Evolutionary conservation across 2,888 invertebrate species (phyloP).

Genomic region (Drosophila quasianomalipes): DNA sequence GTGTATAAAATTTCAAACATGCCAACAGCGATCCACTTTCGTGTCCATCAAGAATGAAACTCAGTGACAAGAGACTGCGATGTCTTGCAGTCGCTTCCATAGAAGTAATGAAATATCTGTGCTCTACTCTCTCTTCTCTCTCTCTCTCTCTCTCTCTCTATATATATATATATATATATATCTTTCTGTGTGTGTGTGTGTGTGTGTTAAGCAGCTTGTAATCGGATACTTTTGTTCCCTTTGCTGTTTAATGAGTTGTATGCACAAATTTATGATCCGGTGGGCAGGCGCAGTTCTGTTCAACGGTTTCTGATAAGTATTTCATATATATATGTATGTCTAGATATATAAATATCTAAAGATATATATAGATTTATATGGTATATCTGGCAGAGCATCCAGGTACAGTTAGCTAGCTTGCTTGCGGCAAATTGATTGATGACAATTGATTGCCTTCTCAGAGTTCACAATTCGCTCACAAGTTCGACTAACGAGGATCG

Average conservation of each 20-base stretch:
- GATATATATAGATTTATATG: constrained; percentile 10
- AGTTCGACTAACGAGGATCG: constrained; percentile 67
- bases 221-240: constrained; percentile 80
- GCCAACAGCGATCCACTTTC: constrained; percentile 77
- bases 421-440: constrained; percentile 61
- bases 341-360: not conserved
- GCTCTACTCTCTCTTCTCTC: constrained; percentile 3
- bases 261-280: constrained; percentile 83
- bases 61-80: constrained; percentile 15
- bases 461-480: constrained; percentile 50
- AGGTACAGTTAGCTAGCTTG: constrained; percentile 49
- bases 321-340: constrained; percentile 1
- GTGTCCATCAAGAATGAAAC: constrained; percentile 73
- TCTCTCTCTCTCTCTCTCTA: constrained; percentile 8
- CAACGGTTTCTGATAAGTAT: constrained; percentile 51
- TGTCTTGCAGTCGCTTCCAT: constrained; percentile 49
- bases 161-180: too few relatives aligned
- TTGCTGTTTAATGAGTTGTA: constrained; percentile 81
- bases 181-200: not conserved
- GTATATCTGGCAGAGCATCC: constrained; percentile 8
- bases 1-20: constrained; percentile 79
- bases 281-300: constrained; percentile 81
- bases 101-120: constrained; percentile 55
- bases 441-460: constrained; percentile 65
- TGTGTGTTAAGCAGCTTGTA: constrained; percentile 38